These are phyloP conservation scores for Pseudeuparius sepicola DNA, from an alignment of 2,888 invertebrate species.

Conservation along the genomic window DNA sequence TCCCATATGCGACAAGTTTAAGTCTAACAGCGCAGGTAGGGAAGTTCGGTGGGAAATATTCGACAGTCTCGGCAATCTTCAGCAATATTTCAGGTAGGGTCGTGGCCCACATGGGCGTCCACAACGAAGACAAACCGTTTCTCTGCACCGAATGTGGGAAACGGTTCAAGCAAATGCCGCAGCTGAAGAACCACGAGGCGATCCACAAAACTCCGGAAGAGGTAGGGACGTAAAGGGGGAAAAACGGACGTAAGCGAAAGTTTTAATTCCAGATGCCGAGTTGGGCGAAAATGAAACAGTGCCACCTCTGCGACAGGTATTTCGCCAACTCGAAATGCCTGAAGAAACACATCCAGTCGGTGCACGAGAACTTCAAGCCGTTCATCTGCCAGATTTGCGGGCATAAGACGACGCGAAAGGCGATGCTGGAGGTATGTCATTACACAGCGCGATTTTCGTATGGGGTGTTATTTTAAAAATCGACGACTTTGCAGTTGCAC, in stretches of 20 bases:
- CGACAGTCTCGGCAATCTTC: too few relatives aligned
- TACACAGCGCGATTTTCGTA: too few relatives aligned
- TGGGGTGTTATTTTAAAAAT: too few relatives aligned
- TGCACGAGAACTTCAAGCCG: slow-evolving; percentile 64
- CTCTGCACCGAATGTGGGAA: slow-evolving; percentile 48
- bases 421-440: slow-evolving; percentile 47
- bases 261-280: slow-evolving; percentile 27
- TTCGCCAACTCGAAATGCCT: slow-evolving; percentile 60
- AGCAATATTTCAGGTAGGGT: slow-evolving; percentile 45
- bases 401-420: slow-evolving; percentile 59
- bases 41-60: neutral
- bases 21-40: slow-evolving; percentile 43
- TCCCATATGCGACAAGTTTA: slow-evolving; percentile 46
- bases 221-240: neutral
- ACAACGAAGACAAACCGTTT: slow-evolving; percentile 44
- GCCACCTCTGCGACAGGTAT: slow-evolving; percentile 55
- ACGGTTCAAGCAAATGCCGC: slow-evolving; percentile 51
- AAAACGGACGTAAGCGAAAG: neutral
- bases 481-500: slow-evolving; percentile 52
- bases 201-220: slow-evolving; percentile 33
- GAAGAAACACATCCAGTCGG: slow-evolving; percentile 58
- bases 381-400: slow-evolving; percentile 67
- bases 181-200: slow-evolving; percentile 51
- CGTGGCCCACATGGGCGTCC: slow-evolving; percentile 54
- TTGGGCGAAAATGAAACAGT: slow-evolving; percentile 53